Percentiles rank a stretch among this genome's conserved stretches.
These are phyloP conservation scores for Sinocyclocheilus anshuiensis DNA, from an alignment of 2,113 vertebrate genomes.

Conservation along the genomic window DNA sequence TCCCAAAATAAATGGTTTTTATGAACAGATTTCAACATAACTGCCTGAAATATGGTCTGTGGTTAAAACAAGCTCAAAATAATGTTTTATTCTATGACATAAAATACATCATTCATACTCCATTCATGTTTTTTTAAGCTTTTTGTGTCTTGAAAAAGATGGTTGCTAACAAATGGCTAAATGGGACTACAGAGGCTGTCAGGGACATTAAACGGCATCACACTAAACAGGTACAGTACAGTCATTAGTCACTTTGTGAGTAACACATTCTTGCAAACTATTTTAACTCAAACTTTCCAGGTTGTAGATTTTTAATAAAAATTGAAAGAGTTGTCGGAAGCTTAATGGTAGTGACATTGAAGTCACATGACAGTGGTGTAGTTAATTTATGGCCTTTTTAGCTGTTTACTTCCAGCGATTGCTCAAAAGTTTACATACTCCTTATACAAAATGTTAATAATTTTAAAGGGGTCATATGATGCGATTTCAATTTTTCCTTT, in stretches of 20 bases:
- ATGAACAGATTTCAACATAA: background rate
- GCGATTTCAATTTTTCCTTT: too few relatives aligned
- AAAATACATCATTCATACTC: background rate
- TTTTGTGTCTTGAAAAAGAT: background rate
- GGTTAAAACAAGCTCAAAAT: background rate
- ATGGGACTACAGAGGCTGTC: background rate
- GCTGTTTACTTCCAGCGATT: background rate
- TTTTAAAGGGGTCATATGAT: too few relatives aligned
- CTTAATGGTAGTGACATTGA: background rate
- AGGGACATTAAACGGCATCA: background rate
- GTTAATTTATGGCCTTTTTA: background rate
- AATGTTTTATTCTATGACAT: background rate
- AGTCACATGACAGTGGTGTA: background rate
- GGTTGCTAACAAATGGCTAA: background rate
- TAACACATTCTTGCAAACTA: background rate
- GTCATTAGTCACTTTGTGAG: background rate
- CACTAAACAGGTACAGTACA: background rate
- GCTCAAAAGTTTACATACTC: background rate
- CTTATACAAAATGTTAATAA: background rate
- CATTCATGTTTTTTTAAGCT: background rate
- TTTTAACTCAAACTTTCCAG: background rate
- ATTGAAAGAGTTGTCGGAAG: background rate
- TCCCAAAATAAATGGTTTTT: background rate
- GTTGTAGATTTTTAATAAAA: background rate
- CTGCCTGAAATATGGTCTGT: background rate